phyloP scores from a whole-genome alignment of 2,888 invertebrate species.

The Salticus scenicus region DNA sequence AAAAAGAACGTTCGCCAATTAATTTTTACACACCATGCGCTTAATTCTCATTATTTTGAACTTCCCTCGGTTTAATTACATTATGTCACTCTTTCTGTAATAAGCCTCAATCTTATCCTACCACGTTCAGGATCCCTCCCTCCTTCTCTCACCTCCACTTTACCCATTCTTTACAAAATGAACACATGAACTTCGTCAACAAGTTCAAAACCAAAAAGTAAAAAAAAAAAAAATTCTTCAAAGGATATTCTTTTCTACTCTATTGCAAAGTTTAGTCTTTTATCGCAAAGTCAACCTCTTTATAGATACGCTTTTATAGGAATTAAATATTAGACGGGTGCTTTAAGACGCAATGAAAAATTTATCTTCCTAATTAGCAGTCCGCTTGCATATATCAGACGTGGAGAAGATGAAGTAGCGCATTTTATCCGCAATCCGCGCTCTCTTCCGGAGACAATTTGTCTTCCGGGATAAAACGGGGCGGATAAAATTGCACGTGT shows the following conservation, averaged over 20 bases:
- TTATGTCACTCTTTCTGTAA: conserved; percentile 3
- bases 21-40: neutral
- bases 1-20: neutral
- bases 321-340: conserved; percentile 67
- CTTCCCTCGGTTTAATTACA: neutral
- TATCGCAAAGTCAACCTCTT: conserved; percentile 41
- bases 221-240: neutral
- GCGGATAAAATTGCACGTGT: conserved; percentile 45
- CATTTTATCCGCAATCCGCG: conserved; percentile 68
- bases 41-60: conserved; percentile 9
- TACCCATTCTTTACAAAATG: neutral
- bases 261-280: conserved; percentile 27
- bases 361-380: conserved; percentile 67
- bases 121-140: neutral
- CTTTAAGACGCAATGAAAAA: conserved; percentile 66
- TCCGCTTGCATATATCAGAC: conserved; percentile 54
- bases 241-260: neutral
- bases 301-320: conserved; percentile 59
- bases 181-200: neutral
- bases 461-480: conserved; percentile 54
- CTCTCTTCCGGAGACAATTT: conserved; percentile 55
- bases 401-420: conserved; percentile 58
- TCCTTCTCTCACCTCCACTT: too few species aligned
- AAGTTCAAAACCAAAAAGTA: neutral
- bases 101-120: neutral